Evolutionary conservation across 2,888 invertebrate species (phyloP).

Genomic region (Leptinotarsa tumamoca): DNA sequence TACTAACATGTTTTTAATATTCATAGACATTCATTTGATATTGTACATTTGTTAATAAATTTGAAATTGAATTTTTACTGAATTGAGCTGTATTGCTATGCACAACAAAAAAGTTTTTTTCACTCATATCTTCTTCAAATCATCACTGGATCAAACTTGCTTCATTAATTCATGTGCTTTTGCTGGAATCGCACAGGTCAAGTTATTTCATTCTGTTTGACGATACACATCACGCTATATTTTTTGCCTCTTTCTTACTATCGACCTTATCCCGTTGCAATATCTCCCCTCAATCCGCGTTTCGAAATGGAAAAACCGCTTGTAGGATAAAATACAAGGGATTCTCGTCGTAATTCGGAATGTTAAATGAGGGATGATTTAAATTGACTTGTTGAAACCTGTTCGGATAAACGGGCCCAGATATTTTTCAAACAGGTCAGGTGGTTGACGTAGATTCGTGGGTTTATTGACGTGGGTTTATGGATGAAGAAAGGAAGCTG

Average conservation of each 20-base stretch:
- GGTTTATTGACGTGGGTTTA: background rate
- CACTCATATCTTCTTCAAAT: too few relatives aligned
- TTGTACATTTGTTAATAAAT: too few relatives aligned
- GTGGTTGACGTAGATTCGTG: background rate
- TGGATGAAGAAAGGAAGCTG: too few relatives aligned
- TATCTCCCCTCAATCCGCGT: conserved; percentile 1
- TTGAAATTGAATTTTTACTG: too few relatives aligned
- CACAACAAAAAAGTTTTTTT: too few relatives aligned
- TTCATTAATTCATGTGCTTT: too few relatives aligned
- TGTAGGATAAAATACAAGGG: conserved; percentile 12
- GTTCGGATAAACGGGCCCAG: background rate
- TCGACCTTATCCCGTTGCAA: conserved; percentile 7
- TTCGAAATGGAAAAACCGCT: conserved; percentile 7
- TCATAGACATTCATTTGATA: too few relatives aligned
- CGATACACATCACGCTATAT: background rate
- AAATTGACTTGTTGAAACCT: conserved; percentile 17
- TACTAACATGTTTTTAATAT: too few relatives aligned
- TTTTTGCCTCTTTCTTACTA: background rate
- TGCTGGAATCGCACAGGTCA: too few relatives aligned
- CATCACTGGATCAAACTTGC: too few relatives aligned
- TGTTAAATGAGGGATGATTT: conserved; percentile 16
- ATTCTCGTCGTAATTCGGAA: conserved; percentile 13
- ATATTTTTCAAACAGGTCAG: background rate
- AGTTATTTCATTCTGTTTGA: too few relatives aligned
- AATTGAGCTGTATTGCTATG: too few relatives aligned